A percentile compares a stretch with the other conserved stretches of the same genome.
Conservation (phyloP, 2,113 vertebrate species). For the Zapornia atra region DNA sequence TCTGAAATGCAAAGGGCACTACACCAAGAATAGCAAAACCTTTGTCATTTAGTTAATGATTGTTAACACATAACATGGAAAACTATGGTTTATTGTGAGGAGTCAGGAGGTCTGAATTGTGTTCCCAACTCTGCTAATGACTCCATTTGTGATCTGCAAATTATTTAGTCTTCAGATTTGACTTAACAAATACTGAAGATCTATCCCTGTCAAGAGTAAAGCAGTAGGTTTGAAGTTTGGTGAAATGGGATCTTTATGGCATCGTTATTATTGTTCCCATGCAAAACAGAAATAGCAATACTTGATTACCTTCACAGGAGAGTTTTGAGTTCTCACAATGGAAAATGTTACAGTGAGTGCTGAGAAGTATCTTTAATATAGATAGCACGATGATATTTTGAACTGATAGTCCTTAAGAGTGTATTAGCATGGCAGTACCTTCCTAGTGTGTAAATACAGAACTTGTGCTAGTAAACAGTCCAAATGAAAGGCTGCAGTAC, state of each 20-base stretch:
- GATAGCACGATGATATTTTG: background rate
- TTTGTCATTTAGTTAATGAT: slow-evolving; percentile 42
- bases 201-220: background rate
- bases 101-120: background rate
- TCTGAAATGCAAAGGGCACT: slow-evolving; percentile 44
- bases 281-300: background rate
- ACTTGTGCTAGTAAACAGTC: background rate
- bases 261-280: background rate
- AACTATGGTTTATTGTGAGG: background rate
- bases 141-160: background rate
- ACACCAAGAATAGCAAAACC: slow-evolving; percentile 22
- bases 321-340: background rate
- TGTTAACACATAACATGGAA: background rate
- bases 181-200: background rate
- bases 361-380: background rate
- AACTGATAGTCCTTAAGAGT: background rate
- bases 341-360: accelerated
- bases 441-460: background rate
- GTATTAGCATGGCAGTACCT: background rate
- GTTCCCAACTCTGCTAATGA: background rate
- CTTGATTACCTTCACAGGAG: background rate
- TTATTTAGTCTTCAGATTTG: background rate
- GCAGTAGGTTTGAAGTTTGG: background rate
- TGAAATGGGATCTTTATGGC: background rate
- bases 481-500: slow-evolving; percentile 9